Conservation (phyloP, 2,888 invertebrate genomes). For the Leptinotarsa peninsularis region DNA sequence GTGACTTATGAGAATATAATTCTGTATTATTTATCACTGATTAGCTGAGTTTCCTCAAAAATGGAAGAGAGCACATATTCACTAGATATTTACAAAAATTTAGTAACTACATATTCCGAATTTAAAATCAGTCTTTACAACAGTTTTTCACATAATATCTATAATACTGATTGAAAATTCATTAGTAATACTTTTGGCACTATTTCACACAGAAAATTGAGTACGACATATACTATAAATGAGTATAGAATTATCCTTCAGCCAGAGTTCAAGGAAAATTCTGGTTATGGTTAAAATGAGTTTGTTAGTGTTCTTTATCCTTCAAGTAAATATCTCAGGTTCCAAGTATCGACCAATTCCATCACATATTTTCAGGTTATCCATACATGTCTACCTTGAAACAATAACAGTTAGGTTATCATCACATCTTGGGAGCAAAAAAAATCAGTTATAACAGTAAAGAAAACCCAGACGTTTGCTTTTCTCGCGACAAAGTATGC, state of each 20-base stretch:
- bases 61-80: conserved; percentile 5
- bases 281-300: background rate
- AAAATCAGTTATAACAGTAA: too few species aligned
- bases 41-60: conserved; percentile 23
- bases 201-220: conserved; percentile 29
- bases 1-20: conserved; percentile 19
- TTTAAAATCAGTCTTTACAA: conserved; percentile 54
- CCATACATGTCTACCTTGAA: too few species aligned
- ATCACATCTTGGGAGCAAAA: too few species aligned
- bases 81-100: conserved; percentile 28
- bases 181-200: conserved; percentile 36
- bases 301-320: background rate
- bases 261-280: background rate
- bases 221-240: conserved; percentile 22
- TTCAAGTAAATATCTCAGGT: too few species aligned
- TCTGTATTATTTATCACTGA: conserved; percentile 29
- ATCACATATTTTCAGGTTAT: too few species aligned
- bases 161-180: conserved; percentile 52
- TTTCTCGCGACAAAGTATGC: too few species aligned
- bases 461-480: too few species aligned
- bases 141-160: conserved; percentile 47
- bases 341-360: too few species aligned
- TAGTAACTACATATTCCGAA: conserved; percentile 30
- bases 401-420: too few species aligned
- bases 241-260: background rate